These are phyloP conservation scores for Gobio gobio DNA, from an alignment of 2,113 vertebrate species.

Conservation along the genomic window DNA sequence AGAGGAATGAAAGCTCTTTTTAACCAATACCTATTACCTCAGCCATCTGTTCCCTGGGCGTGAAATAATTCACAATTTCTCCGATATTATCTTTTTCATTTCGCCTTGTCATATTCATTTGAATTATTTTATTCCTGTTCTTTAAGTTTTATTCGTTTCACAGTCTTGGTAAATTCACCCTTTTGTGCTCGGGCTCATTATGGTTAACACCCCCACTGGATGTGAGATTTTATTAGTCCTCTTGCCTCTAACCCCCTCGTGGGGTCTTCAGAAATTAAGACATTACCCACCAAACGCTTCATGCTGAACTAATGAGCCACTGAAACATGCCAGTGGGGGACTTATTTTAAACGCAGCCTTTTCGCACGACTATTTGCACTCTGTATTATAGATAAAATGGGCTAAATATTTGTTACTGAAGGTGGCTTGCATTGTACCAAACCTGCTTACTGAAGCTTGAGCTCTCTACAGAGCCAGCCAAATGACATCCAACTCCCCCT, in stretches of 20 bases:
- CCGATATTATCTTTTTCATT: slow-evolving; percentile 25
- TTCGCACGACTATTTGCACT: neutral
- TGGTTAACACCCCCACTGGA: neutral
- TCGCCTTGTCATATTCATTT: slow-evolving; percentile 16
- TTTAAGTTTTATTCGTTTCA: slow-evolving; percentile 30
- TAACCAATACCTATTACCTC: slow-evolving; percentile 21
- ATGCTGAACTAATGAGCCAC: slow-evolving; percentile 37
- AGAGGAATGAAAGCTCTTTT: slow-evolving; percentile 18
- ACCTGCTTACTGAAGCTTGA: neutral
- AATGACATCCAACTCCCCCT: too few species aligned
- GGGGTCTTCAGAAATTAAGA: slow-evolving; percentile 21
- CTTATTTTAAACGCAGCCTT: neutral
- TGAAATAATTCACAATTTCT: slow-evolving; percentile 27
- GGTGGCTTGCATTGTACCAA: neutral
- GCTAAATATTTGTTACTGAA: slow-evolving; percentile 25
- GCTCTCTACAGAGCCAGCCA: too few species aligned
- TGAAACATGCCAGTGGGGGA: neutral
- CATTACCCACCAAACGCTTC: neutral
- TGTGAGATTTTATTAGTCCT: slow-evolving; percentile 31
- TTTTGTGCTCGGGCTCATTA: slow-evolving; percentile 4
- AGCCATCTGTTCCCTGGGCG: slow-evolving; percentile 18
- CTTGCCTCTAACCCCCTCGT: slow-evolving; percentile 20
- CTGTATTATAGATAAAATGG: neutral
- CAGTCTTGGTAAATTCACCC: neutral
- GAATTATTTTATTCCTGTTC: slow-evolving; percentile 6